A percentile compares a stretch with the other conserved stretches of the same genome.
phyloP scores from a whole-genome alignment of 2,113 vertebrate genomes.

The Dipodomys merriami region DNA sequence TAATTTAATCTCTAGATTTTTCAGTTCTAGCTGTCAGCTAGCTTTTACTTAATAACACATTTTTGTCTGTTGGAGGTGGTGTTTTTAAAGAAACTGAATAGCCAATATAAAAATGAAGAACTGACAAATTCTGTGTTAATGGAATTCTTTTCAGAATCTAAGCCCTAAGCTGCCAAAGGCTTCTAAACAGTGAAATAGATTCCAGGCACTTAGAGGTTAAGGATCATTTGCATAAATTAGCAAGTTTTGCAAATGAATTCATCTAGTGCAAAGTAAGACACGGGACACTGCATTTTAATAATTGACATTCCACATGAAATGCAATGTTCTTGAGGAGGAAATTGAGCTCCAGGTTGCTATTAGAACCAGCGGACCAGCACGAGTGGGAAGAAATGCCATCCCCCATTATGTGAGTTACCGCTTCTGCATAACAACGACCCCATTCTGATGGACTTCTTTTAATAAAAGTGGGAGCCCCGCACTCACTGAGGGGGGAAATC shows the following conservation, averaged over 20 bases:
- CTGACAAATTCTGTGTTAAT: constrained; percentile 55
- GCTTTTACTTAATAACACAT: constrained; percentile 66
- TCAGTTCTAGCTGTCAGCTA: constrained; percentile 14
- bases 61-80: constrained; percentile 44
- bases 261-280: constrained; percentile 91
- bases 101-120: constrained; percentile 50
- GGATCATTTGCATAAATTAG: constrained; percentile 91
- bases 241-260: constrained; percentile 91
- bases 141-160: constrained; percentile 54
- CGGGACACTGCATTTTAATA: constrained; percentile 91
- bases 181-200: constrained; percentile 77
- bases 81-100: constrained; percentile 50
- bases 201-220: constrained; percentile 87
- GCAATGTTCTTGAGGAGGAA: constrained; percentile 91
- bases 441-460: constrained; percentile 90
- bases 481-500: constrained; percentile 70
- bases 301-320: constrained; percentile 92
- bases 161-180: constrained; percentile 69
- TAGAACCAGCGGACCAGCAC: constrained; percentile 91
- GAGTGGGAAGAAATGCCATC: constrained; percentile 90
- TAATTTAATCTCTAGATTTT: constrained; percentile 72
- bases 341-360: constrained; percentile 93
- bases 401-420: constrained; percentile 87
- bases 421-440: constrained; percentile 95
- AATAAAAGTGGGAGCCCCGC: constrained; percentile 86